Evolutionary conservation across 2,113 vertebrate genomes (phyloP).

Genomic region (Todiramphus saurophagus): DNA sequence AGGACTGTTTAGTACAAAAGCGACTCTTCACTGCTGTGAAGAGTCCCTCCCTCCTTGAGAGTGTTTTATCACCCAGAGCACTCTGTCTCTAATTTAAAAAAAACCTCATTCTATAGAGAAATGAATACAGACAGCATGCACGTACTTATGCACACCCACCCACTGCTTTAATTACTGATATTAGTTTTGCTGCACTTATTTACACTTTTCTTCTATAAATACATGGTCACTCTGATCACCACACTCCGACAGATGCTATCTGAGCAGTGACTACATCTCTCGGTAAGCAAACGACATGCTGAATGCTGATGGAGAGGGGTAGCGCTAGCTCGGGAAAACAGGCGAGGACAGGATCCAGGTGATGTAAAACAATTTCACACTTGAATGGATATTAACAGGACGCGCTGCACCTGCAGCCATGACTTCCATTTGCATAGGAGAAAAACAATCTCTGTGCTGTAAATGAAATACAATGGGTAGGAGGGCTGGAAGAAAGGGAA

Average conservation of each 20-base stretch:
- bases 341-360: not conserved
- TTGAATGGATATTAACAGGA: not conserved
- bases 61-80: not conserved
- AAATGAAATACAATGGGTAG: not conserved
- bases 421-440: not conserved
- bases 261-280: not conserved
- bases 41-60: not conserved
- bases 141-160: not conserved
- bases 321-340: not conserved
- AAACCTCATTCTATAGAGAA: not conserved
- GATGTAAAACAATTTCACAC: not conserved
- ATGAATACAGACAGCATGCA: not conserved
- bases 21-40: not conserved
- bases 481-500: not conserved
- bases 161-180: not conserved
- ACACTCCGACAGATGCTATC: not conserved
- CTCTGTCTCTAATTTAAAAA: not conserved
- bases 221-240: not conserved
- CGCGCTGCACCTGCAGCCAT: not conserved
- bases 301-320: not conserved
- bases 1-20: not conserved
- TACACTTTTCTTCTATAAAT: not conserved
- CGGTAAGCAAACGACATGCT: not conserved
- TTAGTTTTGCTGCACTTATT: not conserved
- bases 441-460: not conserved